Base-by-base conservation (phyloP, 37 sponge, comb jelly and placozoan species). In the Diacarnus erythraeanus region DNA sequence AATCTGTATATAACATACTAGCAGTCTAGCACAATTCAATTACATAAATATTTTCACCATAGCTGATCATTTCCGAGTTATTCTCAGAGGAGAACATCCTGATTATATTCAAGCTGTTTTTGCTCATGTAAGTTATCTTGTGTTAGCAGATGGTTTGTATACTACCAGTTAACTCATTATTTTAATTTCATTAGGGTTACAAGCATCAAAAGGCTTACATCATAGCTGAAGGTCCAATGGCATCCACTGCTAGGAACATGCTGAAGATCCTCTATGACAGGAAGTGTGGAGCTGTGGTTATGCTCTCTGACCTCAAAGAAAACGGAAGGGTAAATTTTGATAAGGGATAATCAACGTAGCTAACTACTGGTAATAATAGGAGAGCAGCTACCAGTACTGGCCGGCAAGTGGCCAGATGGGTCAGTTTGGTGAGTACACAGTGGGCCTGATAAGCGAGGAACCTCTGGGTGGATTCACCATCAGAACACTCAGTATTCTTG, bases 121-220 rank as follows among this genome's bases (percentile, higher is more conserved):
- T 72, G 83, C 42, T 12, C 60, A 77, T 72, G 88, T 88, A 60
- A 82, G 88, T n/a, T n/a, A n/a, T n/a, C n/a, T n/a, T n/a, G n/a
- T n/a, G n/a, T n/a, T n/a, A n/a, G n/a, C n/a, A n/a, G n/a, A n/a
- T n/a, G n/a, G n/a, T n/a, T n/a, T n/a, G n/a, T n/a, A n/a, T n/a
- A n/a, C n/a, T 47, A 15, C 12, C 51, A 47, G 6, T 47, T 6
- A 6, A 47, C 6, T 47, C 51, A 6, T 15, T 47, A 12, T 47
- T 15, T 12, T 47, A 15, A 12, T 47, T 15, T 47, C 12, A 47
- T 47, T 47, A 92, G 93, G 93, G 93, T 36, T 88, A 92, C 75
- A 80, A 81, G 74, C 79, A 80, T 29, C 76, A 84, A 71, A 84
- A 80, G 41, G 89, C 93, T 2, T 92, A 84, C 78, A 92, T 92